Evolutionary conservation across 1,140 invertebrate species (phyloP).

Genomic region (Vanessa atalanta): DNA sequence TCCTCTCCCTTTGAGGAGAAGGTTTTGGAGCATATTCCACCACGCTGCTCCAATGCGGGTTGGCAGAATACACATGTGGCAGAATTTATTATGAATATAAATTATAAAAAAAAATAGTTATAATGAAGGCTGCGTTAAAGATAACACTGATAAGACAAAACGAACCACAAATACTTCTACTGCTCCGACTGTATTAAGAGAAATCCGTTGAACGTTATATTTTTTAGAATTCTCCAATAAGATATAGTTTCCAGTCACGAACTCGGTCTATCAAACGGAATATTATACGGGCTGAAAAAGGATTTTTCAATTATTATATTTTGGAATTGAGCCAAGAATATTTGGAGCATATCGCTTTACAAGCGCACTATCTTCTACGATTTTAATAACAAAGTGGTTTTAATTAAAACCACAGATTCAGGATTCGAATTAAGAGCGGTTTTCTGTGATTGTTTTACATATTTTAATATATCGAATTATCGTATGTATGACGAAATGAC

Average conservation of each 20-base stretch:
- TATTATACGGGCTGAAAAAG: conserved; percentile 22
- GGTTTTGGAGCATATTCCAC: too few species aligned
- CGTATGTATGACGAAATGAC: not conserved
- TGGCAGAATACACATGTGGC: too few species aligned
- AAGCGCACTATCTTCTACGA: conserved; percentile 14
- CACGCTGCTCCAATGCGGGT: too few species aligned
- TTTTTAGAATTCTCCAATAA: conserved; percentile 7
- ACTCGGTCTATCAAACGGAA: conserved; percentile 24
- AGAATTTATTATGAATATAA: too few species aligned
- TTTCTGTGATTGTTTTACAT: conserved; percentile 10
- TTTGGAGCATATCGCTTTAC: conserved; percentile 28
- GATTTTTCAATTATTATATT: conserved; percentile 31
- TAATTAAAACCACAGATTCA: conserved; percentile 20
- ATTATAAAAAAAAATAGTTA: too few species aligned
- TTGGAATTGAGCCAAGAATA: conserved; percentile 30
- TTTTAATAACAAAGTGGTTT: conserved; percentile 29
- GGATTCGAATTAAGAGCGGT: conserved; percentile 8
- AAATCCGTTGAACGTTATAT: not conserved
- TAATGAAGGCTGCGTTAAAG: not conserved
- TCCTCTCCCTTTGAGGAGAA: too few species aligned
- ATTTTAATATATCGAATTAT: conserved; percentile 4
- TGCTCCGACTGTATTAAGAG: not conserved
- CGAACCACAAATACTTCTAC: too few species aligned
- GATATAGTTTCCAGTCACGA: conserved; percentile 23
- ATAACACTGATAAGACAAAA: too few species aligned